Evolutionary conservation across 2,888 invertebrate genomes (phyloP).

Genomic region (Drosophila prolongata): DNA sequence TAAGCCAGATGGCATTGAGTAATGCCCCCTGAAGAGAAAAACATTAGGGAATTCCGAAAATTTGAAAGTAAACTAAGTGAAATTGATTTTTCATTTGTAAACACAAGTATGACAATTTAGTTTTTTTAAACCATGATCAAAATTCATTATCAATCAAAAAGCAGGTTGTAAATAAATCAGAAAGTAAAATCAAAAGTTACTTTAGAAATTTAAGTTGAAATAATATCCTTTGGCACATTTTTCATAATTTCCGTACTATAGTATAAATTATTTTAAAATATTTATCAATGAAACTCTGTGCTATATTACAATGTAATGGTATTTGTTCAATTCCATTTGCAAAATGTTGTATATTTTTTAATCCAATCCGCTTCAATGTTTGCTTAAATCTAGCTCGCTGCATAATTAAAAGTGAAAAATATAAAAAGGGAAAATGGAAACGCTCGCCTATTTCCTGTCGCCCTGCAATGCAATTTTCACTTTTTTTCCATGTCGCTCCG

Average conservation of each 20-base stretch:
- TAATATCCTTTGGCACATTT: no score
- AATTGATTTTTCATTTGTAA: neutral
- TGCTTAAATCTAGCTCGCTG: conserved; percentile 12
- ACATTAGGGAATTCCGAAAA: neutral
- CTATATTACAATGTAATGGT: no score
- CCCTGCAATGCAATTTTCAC: conserved; percentile 55
- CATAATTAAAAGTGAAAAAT: conserved; percentile 34
- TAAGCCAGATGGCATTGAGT: conserved; percentile 35
- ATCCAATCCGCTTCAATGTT: conserved; percentile 20
- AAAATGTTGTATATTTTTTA: neutral
- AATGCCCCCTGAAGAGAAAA: conserved; percentile 6
- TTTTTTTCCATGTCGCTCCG: conserved; percentile 51
- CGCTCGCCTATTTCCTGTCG: conserved; percentile 59
- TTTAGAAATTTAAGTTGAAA: no score
- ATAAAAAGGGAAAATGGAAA: conserved; percentile 55
- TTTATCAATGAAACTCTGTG: no score
- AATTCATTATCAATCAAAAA: no score
- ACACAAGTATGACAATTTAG: neutral
- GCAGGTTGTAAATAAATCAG: no score
- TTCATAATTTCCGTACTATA: no score
- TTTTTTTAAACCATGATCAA: no score
- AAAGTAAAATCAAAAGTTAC: no score
- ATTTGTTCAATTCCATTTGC: neutral
- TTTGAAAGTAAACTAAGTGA: neutral
- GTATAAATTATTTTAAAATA: no score